Conservation (phyloP, 2,113 vertebrate genomes). For the Ovibos moschatus region DNA sequence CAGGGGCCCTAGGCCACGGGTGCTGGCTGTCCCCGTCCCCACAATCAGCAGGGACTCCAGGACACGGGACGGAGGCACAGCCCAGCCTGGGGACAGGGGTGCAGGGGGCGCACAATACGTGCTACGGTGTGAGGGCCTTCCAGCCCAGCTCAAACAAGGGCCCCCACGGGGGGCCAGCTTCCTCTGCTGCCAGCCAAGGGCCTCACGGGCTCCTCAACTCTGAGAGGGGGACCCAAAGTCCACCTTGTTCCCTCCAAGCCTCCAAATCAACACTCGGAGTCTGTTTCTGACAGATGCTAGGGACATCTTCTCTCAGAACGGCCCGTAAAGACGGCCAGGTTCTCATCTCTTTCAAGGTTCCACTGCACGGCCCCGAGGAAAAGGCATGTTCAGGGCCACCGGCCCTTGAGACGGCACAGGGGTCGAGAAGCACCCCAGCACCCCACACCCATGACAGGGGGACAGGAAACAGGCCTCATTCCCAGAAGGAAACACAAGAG, state of each 20-base stretch:
- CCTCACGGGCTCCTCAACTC: rapidly evolving
- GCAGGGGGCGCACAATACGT: rapidly evolving
- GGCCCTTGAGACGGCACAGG: not conserved
- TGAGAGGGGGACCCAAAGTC: not conserved
- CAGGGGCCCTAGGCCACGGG: not conserved
- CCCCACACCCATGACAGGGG: not conserved
- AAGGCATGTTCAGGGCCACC: not conserved
- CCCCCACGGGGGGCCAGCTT: rapidly evolving
- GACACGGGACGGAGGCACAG: rapidly evolving
- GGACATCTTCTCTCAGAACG: not conserved
- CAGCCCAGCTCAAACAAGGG: not conserved
- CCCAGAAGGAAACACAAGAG: not conserved
- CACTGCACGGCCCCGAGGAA: not conserved
- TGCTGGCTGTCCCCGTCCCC: rapidly evolving
- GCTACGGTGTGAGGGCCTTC: not conserved
- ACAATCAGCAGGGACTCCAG: no score
- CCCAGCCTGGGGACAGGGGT: rapidly evolving
- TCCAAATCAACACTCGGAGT: not conserved
- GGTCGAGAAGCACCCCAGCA: not conserved
- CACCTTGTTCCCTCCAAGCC: not conserved
- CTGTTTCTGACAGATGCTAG: not conserved
- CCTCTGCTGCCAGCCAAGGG: not conserved
- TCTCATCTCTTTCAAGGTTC: not conserved
- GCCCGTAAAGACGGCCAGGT: not conserved
- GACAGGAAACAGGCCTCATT: not conserved